Conservation (phyloP, 2,888 invertebrate genomes). For the Fragum fragum region DNA sequence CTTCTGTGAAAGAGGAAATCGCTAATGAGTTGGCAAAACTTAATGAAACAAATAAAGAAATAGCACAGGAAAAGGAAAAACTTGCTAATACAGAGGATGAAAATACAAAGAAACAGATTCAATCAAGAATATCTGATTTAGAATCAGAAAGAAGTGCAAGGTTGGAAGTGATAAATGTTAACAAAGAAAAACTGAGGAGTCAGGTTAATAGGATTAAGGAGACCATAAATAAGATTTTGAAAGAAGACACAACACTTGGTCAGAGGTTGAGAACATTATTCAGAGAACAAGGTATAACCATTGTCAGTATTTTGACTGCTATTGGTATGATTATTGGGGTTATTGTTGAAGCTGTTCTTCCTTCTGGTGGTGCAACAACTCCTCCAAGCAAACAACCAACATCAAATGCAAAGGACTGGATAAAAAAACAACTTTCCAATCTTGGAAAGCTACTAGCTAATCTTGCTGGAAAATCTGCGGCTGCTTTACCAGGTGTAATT, state of each 20-base stretch:
- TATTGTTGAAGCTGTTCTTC: conserved; percentile 48
- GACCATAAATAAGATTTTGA: conserved; percentile 39
- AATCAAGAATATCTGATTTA: conserved; percentile 36
- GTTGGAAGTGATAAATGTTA: conserved; percentile 44
- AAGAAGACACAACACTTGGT: conserved; percentile 43
- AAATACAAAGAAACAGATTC: conserved; percentile 25
- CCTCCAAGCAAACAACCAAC: conserved; percentile 4
- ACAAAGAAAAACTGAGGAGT: conserved; percentile 43
- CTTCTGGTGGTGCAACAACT: conserved; percentile 23
- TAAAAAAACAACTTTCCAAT: conserved; percentile 45
- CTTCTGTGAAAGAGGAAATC: conserved; percentile 46
- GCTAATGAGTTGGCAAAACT: conserved; percentile 46
- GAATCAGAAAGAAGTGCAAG: conserved; percentile 47
- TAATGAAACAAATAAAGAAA: conserved; percentile 38
- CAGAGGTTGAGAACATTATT: conserved; percentile 48
- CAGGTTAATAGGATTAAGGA: conserved; percentile 51
- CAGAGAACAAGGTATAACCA: conserved; percentile 54
- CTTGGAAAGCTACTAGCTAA: conserved; percentile 38
- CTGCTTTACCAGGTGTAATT: conserved; percentile 45
- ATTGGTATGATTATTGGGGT: conserved; percentile 51
- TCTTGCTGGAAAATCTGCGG: conserved; percentile 47
- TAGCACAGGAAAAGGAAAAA: conserved; percentile 40
- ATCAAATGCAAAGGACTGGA: conserved; percentile 40
- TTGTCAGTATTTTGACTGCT: conserved; percentile 50
- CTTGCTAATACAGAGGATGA: conserved; percentile 33